Base-by-base conservation (phyloP, 2,888 invertebrate species). In the Drosophila antonietae region DNA sequence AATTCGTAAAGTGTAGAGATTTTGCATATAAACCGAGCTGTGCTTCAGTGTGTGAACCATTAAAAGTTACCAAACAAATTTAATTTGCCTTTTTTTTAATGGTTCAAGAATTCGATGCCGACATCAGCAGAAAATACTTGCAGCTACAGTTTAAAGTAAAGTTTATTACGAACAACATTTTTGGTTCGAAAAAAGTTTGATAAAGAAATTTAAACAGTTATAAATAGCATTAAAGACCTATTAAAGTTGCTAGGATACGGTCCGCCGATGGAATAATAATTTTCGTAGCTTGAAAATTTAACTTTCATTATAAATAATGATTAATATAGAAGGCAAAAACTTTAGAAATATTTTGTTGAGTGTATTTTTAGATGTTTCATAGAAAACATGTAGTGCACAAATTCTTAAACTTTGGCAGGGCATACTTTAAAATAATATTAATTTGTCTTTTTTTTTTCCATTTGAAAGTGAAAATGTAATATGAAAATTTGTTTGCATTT, bases 211-310 rank as follows among this genome's bases (percentile, higher is more conserved):
- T 58, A 28, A 47, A 18, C 33, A 37, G 28, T 28, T 35, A 58
- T 47, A 37, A 37, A 47, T n/a, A 28, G 12, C 37, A 47, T 58
- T 49, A 49, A 59, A 59, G 31, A 20, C 49, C 59, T 49, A 39
- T 59, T 59, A 39, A 31, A 31, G 14, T 47, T 7, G 28, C 47
- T 15, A 15, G 39, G 35, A 39, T 15, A 7, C 3, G 15, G 9
- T 14, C 8, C 4, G 9, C 10, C 0, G 6, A 31, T 15, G 14
- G 2, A 20, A 8, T 9, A 49, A 28, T 18, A 23, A 12, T 46
- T 58, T 20, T 37, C 3, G 14, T 9, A 47, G 5, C 14, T 39
- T 39, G 1, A 28, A 47, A 31, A 7, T 35, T 14, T 9, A 3
- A 2, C 39, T 39, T 15, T 15, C 2, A n/a, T 7, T 7, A n/a